phyloP scores from a whole-genome alignment of 2,797 vertebrate genomes.

The Bovichtus variegatus region DNA sequence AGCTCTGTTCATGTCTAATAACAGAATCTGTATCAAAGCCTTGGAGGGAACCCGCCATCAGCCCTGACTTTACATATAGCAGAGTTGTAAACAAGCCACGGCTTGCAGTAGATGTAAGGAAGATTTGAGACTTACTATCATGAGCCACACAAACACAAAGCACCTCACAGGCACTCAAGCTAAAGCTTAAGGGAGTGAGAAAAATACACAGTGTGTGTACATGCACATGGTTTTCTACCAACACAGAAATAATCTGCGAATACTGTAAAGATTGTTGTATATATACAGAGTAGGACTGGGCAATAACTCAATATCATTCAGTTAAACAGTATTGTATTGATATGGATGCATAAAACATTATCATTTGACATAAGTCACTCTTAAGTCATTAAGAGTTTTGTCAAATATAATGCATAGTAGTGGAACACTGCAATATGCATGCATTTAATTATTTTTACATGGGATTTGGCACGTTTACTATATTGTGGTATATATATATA shows the following conservation, averaged over 20 bases:
- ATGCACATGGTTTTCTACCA: not conserved
- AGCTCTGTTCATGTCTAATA: constrained; percentile 31
- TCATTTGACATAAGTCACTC: not conserved
- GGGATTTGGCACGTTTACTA: not conserved
- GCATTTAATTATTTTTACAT: not conserved
- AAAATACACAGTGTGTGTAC: not conserved
- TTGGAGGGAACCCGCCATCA: constrained; percentile 25
- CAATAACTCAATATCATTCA: not conserved
- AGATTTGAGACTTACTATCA: constrained; percentile 23
- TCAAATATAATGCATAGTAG: not conserved
- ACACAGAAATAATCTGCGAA: constrained; percentile 1
- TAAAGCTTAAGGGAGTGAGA: constrained; percentile 4
- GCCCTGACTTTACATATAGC: constrained; percentile 36
- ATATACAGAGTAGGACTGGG: not conserved
- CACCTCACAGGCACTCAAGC: not conserved
- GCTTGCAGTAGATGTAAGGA: constrained; percentile 15
- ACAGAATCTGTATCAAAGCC: constrained; percentile 28
- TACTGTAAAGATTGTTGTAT: not conserved
- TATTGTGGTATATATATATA: not conserved
- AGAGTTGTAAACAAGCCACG: constrained; percentile 26
- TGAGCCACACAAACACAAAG: constrained; percentile 10
- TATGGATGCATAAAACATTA: not conserved
- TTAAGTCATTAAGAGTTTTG: not conserved
- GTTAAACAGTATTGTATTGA: not conserved
- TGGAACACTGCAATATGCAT: not conserved